Percentiles rank a stretch among this genome's conserved stretches.
These are phyloP conservation scores for Columba janthina DNA, from an alignment of 2,113 vertebrate species.

Conservation along the genomic window DNA sequence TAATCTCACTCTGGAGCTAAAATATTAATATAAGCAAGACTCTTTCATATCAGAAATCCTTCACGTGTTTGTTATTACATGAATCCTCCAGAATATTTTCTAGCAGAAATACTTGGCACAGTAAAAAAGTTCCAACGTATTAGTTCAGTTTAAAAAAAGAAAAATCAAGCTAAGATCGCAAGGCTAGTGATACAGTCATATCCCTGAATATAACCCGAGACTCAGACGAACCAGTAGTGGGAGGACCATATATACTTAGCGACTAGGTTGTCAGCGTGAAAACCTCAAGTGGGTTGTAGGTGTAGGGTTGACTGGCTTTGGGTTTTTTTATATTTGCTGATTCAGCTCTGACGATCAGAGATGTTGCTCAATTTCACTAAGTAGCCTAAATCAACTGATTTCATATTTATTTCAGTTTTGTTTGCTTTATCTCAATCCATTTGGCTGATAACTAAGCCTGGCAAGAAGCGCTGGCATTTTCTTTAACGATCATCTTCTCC, in stretches of 20 bases:
- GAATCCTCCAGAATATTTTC: slow-evolving; percentile 1
- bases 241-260: slow-evolving; percentile 75
- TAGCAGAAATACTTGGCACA: slow-evolving; percentile 43
- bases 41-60: slow-evolving; percentile 27
- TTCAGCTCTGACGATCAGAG: slow-evolving; percentile 73
- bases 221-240: slow-evolving; percentile 75
- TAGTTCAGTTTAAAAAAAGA: slow-evolving; percentile 8
- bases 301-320: slow-evolving; percentile 71
- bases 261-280: slow-evolving; percentile 65
- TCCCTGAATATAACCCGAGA: slow-evolving; percentile 56
- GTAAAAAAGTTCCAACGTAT: slow-evolving; percentile 35
- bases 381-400: slow-evolving; percentile 58
- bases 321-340: slow-evolving; percentile 74
- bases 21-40: not conserved
- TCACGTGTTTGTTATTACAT: slow-evolving; percentile 50
- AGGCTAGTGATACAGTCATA: slow-evolving; percentile 55
- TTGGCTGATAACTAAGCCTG: slow-evolving; percentile 3
- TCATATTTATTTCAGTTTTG: slow-evolving; percentile 46
- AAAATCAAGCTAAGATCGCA: slow-evolving; percentile 5
- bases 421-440: slow-evolving; percentile 57
- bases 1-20: slow-evolving; percentile 10
- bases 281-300: slow-evolving; percentile 79
- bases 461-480: slow-evolving; percentile 15
- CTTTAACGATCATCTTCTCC: not conserved
- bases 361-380: slow-evolving; percentile 68